Conservation (phyloP, 2,888 invertebrate genomes). For the Aspidiotus rigidus region DNA sequence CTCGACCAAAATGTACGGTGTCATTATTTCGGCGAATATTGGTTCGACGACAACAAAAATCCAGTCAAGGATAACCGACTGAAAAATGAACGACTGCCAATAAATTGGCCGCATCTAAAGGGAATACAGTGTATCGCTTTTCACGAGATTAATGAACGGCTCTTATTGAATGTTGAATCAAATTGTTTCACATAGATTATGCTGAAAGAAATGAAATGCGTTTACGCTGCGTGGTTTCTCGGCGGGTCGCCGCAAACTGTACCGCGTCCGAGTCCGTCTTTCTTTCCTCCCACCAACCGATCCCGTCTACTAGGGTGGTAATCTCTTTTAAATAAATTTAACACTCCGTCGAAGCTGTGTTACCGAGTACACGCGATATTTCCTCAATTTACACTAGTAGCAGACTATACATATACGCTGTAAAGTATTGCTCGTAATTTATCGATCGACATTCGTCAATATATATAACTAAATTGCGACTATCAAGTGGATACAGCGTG, state of each 20-base stretch:
- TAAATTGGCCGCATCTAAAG: slow-evolving; percentile 24
- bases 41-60: background rate
- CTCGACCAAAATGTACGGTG: too few relatives aligned
- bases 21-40: too few relatives aligned
- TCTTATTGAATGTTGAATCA: slow-evolving; percentile 27
- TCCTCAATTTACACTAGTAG: too few relatives aligned
- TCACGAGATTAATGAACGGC: slow-evolving; percentile 30
- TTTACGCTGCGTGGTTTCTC: slow-evolving; percentile 31
- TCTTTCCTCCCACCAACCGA: slow-evolving; percentile 9
- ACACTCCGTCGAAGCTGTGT: background rate
- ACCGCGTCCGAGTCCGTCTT: background rate
- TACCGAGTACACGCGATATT: too few relatives aligned
- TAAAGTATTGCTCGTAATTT: too few relatives aligned
- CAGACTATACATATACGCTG: too few relatives aligned
- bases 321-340: slow-evolving; percentile 9
- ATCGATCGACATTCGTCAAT: too few relatives aligned
- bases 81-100: slow-evolving; percentile 15
- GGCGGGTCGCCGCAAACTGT: slow-evolving; percentile 26
- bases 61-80: slow-evolving; percentile 1
- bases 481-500: too few relatives aligned
- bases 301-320: background rate
- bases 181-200: slow-evolving; percentile 29
- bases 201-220: slow-evolving; percentile 27
- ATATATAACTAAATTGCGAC: too few relatives aligned
- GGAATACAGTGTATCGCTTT: slow-evolving; percentile 14